phyloP scores from a whole-genome alignment of 2,888 invertebrate species.

The Cryptops parisi region DNA sequence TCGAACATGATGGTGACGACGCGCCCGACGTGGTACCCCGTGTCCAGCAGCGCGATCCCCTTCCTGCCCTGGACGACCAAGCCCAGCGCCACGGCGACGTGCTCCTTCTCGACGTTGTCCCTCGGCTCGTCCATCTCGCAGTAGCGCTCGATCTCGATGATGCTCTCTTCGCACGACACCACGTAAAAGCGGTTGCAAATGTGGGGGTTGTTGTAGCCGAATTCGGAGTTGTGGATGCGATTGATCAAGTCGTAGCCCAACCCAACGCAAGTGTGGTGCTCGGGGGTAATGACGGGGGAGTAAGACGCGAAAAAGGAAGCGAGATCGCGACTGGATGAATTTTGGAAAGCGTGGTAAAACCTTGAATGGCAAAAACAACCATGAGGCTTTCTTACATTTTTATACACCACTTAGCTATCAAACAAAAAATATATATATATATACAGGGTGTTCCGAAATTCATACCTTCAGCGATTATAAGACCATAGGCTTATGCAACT shows the following conservation, averaged over 20 bases:
- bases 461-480: too few species aligned
- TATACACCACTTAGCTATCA: too few species aligned
- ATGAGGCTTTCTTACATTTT: too few species aligned
- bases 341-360: constrained; percentile 41
- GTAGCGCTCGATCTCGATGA: constrained; percentile 17
- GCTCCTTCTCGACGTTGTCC: constrained; percentile 61
- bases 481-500: too few species aligned
- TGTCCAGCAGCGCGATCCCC: constrained; percentile 70
- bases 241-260: constrained; percentile 63
- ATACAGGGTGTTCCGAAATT: too few species aligned
- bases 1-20: constrained; percentile 78
- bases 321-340: constrained; percentile 46
- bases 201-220: constrained; percentile 51
- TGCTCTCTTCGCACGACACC: constrained; percentile 71
- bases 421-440: too few species aligned
- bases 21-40: constrained; percentile 77
- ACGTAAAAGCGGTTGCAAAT: constrained; percentile 51
- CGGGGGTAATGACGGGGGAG: constrained; percentile 56
- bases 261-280: constrained; percentile 78
- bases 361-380: too few species aligned
- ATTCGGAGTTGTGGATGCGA: constrained; percentile 38
- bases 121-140: constrained; percentile 19
- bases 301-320: constrained; percentile 60
- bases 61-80: constrained; percentile 54
- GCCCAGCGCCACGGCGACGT: constrained; percentile 64